Evolutionary conservation across 2,888 invertebrate genomes (phyloP), one percentile per base, ranked within the genome.

Genomic region (Ophion obscuratus): DNA sequence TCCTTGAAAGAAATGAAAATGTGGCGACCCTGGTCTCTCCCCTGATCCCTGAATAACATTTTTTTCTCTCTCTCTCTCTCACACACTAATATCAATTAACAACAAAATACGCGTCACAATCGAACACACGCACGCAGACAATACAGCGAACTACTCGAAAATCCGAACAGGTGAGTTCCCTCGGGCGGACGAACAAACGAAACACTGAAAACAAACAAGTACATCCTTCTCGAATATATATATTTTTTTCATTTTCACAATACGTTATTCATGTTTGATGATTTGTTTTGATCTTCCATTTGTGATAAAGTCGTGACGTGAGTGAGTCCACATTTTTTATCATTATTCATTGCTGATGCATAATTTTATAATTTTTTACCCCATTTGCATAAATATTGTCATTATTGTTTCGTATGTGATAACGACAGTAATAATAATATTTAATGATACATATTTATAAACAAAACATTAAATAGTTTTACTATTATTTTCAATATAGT

Each of bases 111-210:
- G 64, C 68, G 66, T 75, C 71, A 77, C 66, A 40, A 66, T 79
- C 78, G 81, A 78, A 87, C 85, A 70, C 88, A 86, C 83, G 86
- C 82, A 70, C 81, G 83, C 88, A 88, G 88, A 84, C 84, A 84
- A 68, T 81, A 87, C 73, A 80, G 80, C 87, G 87, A 86, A 66
- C 82, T 88, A 74, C 88, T 86, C 87, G 88, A 89, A 81, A 75
- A 83, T 85, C 83, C 88, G 44, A 82, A 89, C 75, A 85, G 89
- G 90, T 90, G 88, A 90, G 90, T 88, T 24, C 53, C 59, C 17
- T 17, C 17, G 53, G 53, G 17, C 5, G 17, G 3, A 53, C 5
- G 17, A 53, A 14, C 5, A 53, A 53, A 0, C 14, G 17, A 17
- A 53, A 14, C 47, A 14, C 5, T 17, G 17, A 53, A 53, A 53